phyloP scores from a whole-genome alignment of 2,888 invertebrate genomes.

The Cyclophora albipunctata region DNA sequence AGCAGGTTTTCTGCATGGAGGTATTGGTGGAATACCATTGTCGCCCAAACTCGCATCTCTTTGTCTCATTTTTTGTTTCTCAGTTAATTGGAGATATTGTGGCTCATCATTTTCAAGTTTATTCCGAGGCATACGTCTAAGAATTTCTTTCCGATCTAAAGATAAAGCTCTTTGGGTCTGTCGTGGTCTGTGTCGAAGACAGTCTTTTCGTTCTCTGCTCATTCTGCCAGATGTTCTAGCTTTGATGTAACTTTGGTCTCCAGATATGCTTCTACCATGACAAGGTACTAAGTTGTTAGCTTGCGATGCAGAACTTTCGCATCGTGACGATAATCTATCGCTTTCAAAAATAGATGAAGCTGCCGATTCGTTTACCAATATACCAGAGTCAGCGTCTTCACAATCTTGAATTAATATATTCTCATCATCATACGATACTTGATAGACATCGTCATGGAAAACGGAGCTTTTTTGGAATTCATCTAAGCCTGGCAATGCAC shows the following conservation, averaged over 20 bases:
- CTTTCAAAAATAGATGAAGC: slow-evolving; percentile 79
- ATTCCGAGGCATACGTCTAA: slow-evolving; percentile 64
- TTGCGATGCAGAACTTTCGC: slow-evolving; percentile 71
- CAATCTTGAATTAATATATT: slow-evolving; percentile 75
- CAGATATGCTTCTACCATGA: slow-evolving; percentile 67
- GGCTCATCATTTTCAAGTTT: slow-evolving; percentile 55
- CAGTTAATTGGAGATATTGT: slow-evolving; percentile 63
- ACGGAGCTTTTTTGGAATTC: slow-evolving; percentile 79
- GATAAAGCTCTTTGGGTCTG: slow-evolving; percentile 71
- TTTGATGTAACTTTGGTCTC: slow-evolving; percentile 62
- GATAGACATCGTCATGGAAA: slow-evolving; percentile 76
- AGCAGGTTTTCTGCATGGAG: slow-evolving; percentile 56
- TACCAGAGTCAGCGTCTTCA: slow-evolving; percentile 85
- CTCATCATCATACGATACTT: slow-evolving; percentile 69
- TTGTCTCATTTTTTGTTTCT: slow-evolving; percentile 69
- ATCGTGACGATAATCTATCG: slow-evolving; percentile 69
- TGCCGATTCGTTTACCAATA: slow-evolving; percentile 82
- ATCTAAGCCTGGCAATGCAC: slow-evolving; percentile 82
- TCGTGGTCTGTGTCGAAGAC: slow-evolving; percentile 47
- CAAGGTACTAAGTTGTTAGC: slow-evolving; percentile 49
- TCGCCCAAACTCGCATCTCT: slow-evolving; percentile 52
- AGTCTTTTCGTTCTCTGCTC: slow-evolving; percentile 56
- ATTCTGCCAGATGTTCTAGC: slow-evolving; percentile 54
- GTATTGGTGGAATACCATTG: slow-evolving; percentile 69
- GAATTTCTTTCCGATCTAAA: slow-evolving; percentile 71